Evolutionary conservation across 2,888 invertebrate genomes (phyloP), one percentile per base, ranked within the genome.

Genomic region (Latrodectus hesperus): DNA sequence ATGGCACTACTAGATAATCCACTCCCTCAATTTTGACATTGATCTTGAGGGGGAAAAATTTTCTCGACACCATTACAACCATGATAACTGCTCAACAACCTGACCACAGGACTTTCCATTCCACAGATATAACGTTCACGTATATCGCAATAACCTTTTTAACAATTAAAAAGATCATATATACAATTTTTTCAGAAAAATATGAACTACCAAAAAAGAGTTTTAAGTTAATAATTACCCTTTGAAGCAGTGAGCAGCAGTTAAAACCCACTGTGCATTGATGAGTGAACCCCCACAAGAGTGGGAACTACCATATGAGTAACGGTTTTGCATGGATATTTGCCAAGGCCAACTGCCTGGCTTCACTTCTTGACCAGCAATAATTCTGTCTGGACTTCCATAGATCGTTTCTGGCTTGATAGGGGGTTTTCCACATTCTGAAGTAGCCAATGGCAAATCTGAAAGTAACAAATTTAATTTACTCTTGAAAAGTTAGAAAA

Each of bases 201-300:
- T 6, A 38, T 38, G 38, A 3, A 6, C 38, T 6, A 6, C 4
- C 5, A 38, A 38, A 38, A 6, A 38, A 38, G 38, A 6, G 0
- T 3, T 38, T 38, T 6, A 6, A 38, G 55, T 38, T 52, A 55
- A 12, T 26, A 17, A n/a, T 53, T 72, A 85, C 88, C 65, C 67
- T 38, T 71, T 60, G 75, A 90, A 85, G 70, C 90, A 90, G 72
- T 90, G 90, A 5, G 88, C 90, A 60, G 89, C 90, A 1, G 90
- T 89, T n/a, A 90, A 55, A 9, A 90, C 75, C 90, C 90, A 90
- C 53, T 88, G 83, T 3, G 80, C 26, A 52, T 89, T 80, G 16
- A 90, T 84, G 5, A 90, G 53, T 14, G 88, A 68, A 4, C 89
- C 90, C 11, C 90, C 90, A 52, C 90, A 89, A 10, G 49, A 65